Evolutionary conservation across 2,797 vertebrate species (phyloP).

Genomic region (Poecilia gillii): DNA sequence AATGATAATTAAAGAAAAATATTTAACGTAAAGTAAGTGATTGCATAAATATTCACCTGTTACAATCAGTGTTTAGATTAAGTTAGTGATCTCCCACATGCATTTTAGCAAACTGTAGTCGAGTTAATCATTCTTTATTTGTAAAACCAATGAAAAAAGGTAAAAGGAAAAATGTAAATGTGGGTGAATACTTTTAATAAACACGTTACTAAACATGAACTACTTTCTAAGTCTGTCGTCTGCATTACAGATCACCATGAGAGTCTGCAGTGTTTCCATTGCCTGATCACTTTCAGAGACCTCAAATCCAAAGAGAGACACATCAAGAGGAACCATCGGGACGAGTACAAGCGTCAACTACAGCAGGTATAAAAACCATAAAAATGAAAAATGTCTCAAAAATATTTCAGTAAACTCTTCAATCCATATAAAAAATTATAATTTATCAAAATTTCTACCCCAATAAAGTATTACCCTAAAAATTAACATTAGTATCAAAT

Average conservation of each 20-base stretch:
- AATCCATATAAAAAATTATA: not conserved
- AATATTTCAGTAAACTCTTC: not conserved
- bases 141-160: not conserved
- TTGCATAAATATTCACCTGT: no score
- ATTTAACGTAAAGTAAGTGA: not conserved
- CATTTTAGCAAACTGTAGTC: not conserved
- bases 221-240: slow-evolving; percentile 3
- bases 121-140: not conserved
- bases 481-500: not conserved
- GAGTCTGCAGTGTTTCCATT: slow-evolving; percentile 84
- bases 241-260: slow-evolving; percentile 77
- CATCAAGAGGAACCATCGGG: slow-evolving; percentile 84
- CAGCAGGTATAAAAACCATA: slow-evolving; percentile 51
- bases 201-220: not conserved
- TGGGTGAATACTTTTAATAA: not conserved
- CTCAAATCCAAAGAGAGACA: slow-evolving; percentile 84
- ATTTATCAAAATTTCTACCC: not conserved
- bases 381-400: not conserved
- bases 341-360: slow-evolving; percentile 79
- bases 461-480: not conserved
- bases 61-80: not conserved
- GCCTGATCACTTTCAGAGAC: slow-evolving; percentile 85
- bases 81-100: not conserved
- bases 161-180: not conserved
- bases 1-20: not conserved